phyloP scores from a whole-genome alignment of 2,797 vertebrate species.

The Enteromius argenteus region DNA sequence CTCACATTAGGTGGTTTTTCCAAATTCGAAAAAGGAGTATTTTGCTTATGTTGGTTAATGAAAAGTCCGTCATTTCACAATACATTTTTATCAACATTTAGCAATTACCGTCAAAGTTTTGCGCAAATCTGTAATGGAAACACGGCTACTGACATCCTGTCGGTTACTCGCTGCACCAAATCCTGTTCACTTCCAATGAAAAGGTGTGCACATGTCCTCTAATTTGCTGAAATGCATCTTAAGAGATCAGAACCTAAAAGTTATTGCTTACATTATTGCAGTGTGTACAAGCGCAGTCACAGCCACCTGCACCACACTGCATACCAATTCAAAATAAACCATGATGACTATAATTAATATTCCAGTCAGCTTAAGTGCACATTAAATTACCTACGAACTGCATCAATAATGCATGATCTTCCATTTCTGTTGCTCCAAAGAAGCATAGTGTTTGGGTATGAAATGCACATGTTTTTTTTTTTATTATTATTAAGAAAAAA shows the following conservation, averaged over 20 bases:
- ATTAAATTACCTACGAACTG: constrained; percentile 22
- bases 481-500: too few relatives aligned
- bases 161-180: neutral
- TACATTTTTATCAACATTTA: too few relatives aligned
- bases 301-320: constrained; percentile 38
- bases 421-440: constrained; percentile 7
- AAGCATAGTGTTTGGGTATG: neutral
- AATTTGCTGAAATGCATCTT: neutral
- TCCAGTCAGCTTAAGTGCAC: constrained; percentile 27
- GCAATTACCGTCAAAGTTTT: too few relatives aligned
- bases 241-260: constrained; percentile 32
- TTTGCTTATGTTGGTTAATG: too few relatives aligned
- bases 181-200: neutral
- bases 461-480: neutral
- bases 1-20: too few relatives aligned
- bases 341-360: constrained; percentile 30
- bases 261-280: constrained; percentile 3
- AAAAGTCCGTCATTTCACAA: too few relatives aligned
- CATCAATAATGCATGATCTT: constrained; percentile 44
- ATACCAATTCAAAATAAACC: constrained; percentile 40
- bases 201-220: neutral
- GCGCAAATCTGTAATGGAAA: too few relatives aligned
- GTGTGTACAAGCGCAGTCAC: constrained; percentile 1
- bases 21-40: too few relatives aligned
- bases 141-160: neutral